phyloP scores from a whole-genome alignment of 2,113 vertebrate species.

The Lathamus discolor region DNA sequence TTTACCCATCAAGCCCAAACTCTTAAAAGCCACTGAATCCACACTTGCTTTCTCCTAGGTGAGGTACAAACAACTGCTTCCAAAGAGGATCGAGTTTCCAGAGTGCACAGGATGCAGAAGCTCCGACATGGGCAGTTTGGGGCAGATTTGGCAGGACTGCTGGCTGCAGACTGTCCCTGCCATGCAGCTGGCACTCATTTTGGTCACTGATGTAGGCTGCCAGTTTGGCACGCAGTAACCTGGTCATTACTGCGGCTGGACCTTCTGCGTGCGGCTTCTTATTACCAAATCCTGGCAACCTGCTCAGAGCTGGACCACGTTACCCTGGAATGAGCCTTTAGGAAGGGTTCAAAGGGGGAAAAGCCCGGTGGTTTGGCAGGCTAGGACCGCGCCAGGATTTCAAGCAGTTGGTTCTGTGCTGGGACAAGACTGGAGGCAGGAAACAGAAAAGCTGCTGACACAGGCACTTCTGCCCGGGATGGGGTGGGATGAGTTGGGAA shows the following conservation, averaged over 20 bases:
- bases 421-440: not conserved
- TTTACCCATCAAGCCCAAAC: not conserved
- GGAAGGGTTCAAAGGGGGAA: not conserved
- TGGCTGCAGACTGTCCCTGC: not conserved
- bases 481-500: not conserved
- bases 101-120: not conserved
- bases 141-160: not conserved
- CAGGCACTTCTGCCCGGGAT: not conserved
- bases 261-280: not conserved
- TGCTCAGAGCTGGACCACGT: not conserved
- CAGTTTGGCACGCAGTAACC: not conserved
- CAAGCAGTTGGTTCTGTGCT: not conserved
- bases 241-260: not conserved
- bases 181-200: not conserved
- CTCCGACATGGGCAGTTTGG: not conserved
- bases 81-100: not conserved
- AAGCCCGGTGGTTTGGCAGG: not conserved
- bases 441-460: not conserved
- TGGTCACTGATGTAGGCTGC: not conserved
- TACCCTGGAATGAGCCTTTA: not conserved
- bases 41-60: not conserved
- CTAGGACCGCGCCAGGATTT: accelerated
- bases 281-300: not conserved
- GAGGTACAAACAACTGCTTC: not conserved
- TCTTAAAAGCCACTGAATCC: not conserved